Evolutionary conservation across 2,113 vertebrate species (phyloP).

Genomic region (Corythornis madagascariensis): DNA sequence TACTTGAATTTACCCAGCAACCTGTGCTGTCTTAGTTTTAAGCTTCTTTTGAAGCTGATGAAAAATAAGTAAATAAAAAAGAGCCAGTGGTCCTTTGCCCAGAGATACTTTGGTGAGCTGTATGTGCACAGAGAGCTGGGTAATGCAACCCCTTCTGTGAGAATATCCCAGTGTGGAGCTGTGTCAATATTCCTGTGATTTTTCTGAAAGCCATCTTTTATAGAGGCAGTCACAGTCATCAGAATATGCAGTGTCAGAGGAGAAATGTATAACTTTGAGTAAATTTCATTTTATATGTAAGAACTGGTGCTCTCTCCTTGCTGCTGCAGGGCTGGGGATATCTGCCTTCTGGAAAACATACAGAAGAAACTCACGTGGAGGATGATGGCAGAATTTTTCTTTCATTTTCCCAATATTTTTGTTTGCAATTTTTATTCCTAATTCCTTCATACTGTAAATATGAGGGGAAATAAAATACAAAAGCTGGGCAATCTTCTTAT

Average conservation of each 20-base stretch:
- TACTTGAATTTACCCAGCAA: neutral
- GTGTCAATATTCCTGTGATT: neutral
- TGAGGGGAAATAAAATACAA: neutral
- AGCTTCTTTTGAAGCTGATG: neutral
- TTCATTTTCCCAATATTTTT: neutral
- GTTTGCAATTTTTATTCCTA: neutral
- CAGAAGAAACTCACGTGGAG: neutral
- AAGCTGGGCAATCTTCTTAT: neutral
- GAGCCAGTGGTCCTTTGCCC: neutral
- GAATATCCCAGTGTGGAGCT: neutral
- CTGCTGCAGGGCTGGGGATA: neutral
- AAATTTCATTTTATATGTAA: neutral
- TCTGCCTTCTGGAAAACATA: neutral
- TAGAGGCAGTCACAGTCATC: neutral
- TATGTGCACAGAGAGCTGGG: neutral
- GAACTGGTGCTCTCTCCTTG: neutral
- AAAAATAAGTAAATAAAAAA: too few species aligned
- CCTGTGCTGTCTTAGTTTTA: neutral
- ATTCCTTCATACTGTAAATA: neutral
- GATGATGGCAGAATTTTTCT: neutral
- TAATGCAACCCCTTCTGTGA: neutral
- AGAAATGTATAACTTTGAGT: neutral
- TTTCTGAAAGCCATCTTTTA: neutral
- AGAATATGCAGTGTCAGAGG: neutral
- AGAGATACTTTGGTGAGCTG: neutral